phyloP scores from a whole-genome alignment of 2,113 vertebrate genomes.

The Peromyscus californicus region DNA sequence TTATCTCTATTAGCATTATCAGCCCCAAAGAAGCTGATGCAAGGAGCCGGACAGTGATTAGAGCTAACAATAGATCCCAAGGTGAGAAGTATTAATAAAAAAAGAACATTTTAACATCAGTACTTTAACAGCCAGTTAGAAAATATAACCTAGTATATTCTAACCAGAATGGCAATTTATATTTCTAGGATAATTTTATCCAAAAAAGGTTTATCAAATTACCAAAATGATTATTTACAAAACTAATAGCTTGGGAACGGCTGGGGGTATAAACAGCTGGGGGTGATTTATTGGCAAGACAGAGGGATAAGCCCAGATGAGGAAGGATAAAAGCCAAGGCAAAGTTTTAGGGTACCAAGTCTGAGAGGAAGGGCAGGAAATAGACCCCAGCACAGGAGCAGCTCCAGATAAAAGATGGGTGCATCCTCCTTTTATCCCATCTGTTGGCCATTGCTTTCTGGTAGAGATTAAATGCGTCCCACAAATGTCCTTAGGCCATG shows the following conservation, averaged over 20 bases:
- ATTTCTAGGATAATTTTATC: background rate
- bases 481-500: background rate
- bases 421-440: background rate
- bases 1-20: background rate
- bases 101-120: background rate
- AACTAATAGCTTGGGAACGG: background rate
- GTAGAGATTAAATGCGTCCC: background rate
- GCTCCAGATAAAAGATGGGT: background rate
- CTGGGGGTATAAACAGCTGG: background rate
- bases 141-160: background rate
- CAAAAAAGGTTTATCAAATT: background rate
- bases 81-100: background rate
- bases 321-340: background rate
- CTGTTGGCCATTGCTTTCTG: slow-evolving; percentile 19
- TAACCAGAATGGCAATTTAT: background rate
- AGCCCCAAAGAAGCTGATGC: background rate
- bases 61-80: background rate
- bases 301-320: background rate
- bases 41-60: background rate
- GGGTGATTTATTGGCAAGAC: background rate
- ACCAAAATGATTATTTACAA: slow-evolving; percentile 10
- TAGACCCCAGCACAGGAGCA: background rate
- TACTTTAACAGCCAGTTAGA: background rate
- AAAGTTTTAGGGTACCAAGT: background rate
- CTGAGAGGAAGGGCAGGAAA: background rate